Percentiles rank a stretch among this genome's conserved stretches.
Evolutionary conservation across 2,113 vertebrate species (phyloP).

Genomic region (Bettongia penicillata): DNA sequence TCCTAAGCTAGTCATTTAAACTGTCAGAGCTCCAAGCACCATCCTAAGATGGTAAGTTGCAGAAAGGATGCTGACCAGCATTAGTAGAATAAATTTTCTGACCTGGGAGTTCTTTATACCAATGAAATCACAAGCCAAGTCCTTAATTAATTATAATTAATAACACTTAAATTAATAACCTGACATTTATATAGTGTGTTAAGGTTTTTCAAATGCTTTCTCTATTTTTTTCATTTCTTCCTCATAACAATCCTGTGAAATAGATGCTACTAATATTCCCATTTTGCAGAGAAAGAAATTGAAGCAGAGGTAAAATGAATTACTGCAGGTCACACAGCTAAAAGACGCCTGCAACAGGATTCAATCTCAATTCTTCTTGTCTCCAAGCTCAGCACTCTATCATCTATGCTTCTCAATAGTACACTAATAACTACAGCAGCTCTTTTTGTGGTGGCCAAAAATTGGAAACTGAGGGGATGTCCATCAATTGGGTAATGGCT

Average conservation of each 20-base stretch:
- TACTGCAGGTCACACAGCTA: background rate
- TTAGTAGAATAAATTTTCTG: background rate
- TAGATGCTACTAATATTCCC: background rate
- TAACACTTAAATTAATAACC: background rate
- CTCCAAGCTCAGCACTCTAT: background rate
- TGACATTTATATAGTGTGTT: background rate
- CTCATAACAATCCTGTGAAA: background rate
- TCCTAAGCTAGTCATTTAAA: background rate
- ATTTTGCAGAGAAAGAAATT: background rate
- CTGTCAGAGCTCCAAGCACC: background rate
- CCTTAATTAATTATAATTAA: background rate
- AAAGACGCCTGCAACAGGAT: background rate
- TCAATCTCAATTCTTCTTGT: background rate
- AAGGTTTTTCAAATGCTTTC: background rate
- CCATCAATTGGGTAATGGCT: too few species aligned
- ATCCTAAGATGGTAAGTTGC: background rate
- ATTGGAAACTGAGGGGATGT: too few species aligned
- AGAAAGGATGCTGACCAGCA: background rate
- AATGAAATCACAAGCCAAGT: background rate
- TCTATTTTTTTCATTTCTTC: background rate
- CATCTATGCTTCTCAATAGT: background rate
- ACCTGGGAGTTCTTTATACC: background rate
- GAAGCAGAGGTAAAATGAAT: background rate
- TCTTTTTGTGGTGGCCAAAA: too few species aligned
- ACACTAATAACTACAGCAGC: background rate